Evolutionary conservation across 1,140 invertebrate species (phyloP), one percentile per base, ranked within the genome.

Genomic region (Eueides isabella): DNA sequence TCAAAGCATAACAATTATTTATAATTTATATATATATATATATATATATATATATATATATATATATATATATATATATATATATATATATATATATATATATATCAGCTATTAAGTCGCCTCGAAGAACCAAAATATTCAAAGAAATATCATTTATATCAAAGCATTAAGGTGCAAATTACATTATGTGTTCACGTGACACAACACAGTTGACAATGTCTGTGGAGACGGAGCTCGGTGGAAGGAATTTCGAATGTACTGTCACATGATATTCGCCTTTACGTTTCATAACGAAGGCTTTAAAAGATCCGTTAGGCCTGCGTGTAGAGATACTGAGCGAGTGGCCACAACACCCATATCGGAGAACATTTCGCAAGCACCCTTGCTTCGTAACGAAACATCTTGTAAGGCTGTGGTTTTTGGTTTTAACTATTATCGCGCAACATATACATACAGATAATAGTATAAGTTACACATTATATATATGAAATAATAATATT

Each of bases 151-250:
- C n/a, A 55, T 55, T 55, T 26, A 55, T 55, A 3, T 9, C 9
- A 55, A 12, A 61, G 35, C 28, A 31, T 74, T 79, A 75, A 71
- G 77, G 74, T 72, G 38, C 68, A 76, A 61, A 67, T 61, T 79
- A 48, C 67, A 61, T 71, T 75, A 33, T 61, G 38, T 23, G 7
- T n/a, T 68, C 61, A 71, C 29, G 70, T 35, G 61, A 69, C 41
- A 70, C 65, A 71, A 63, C 26, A 44, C 68, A 38, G 68, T 66
- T 76, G 70, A 72, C 78, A 75, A 71, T 77, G 67, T 79, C 76
- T 76, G 72, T 70, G 38, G 67, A 72, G 74, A 77, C 75, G 35
- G 48, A 16, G 35, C 35, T 5, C 35, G 35, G 35, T 64, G 75
- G 66, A 44, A 72, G 75, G 75, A 72, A 68, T 76, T 72, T 69